Evolutionary conservation across 2,888 invertebrate species (phyloP).

Genomic region (Thymelicus lineola): DNA sequence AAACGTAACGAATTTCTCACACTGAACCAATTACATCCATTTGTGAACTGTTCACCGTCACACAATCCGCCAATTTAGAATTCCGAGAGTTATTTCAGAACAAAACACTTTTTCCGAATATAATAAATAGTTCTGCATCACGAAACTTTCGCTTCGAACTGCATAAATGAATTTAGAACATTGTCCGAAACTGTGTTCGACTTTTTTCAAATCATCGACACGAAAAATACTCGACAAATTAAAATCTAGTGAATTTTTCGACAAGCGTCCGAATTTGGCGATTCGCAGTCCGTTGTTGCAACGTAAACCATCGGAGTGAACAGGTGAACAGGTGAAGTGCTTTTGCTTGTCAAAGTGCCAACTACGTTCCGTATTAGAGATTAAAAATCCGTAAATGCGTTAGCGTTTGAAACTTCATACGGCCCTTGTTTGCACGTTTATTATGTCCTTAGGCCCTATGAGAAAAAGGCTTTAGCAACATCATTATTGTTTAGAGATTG

Average conservation of each 20-base stretch:
- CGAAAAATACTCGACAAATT: conserved; percentile 1
- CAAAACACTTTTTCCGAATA: conserved; percentile 30
- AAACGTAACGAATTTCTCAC: conserved; percentile 7
- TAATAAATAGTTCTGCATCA: conserved; percentile 31
- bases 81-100: conserved; percentile 24
- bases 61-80: conserved; percentile 34
- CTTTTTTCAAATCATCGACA: conserved; percentile 19
- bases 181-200: background rate
- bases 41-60: conserved; percentile 18
- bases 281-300: conserved; percentile 6
- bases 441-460: too few species aligned
- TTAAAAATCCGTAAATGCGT: conserved; percentile 1
- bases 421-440: too few species aligned
- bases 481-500: too few species aligned
- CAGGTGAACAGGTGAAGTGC: conserved; percentile 24
- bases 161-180: conserved; percentile 29
- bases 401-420: background rate
- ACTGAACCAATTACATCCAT: conserved; percentile 16
- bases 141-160: conserved; percentile 22
- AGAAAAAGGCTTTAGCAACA: too few species aligned
- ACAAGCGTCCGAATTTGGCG: conserved; percentile 5
- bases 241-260: conserved; percentile 25
- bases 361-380: background rate
- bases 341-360: conserved; percentile 7
- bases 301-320: conserved; percentile 1